Base-by-base conservation (phyloP, 2,113 vertebrate genomes). In the Nothocercus julius region DNA sequence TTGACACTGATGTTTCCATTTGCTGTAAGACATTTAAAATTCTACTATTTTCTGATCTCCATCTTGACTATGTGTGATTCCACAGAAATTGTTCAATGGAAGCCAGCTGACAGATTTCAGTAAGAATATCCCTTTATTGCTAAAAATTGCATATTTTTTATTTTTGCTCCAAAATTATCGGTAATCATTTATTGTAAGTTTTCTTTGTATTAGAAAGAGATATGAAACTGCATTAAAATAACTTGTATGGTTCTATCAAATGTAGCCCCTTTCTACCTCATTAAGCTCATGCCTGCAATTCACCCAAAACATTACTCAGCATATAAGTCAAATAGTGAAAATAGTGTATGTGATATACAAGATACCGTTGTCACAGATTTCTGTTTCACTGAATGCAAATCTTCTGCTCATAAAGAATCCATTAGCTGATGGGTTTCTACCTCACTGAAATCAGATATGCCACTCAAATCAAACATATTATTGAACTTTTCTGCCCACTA, bases 371-470 rank as follows among this genome's bases (percentile, higher is more conserved):
- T 51, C 40, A 63, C 47, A 40, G 81, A 32, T 67, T 76, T 93
- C 74, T 56, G 47, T 5, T 72, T 97, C 17, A 9, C 15, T 89
- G 45, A 76, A 40, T 38, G 59, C 56, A 87, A 40, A 85, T 80
- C 76, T 86, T 74, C 45, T 85, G 44, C 17, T 85, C 27, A 18
- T 84, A 69, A 95, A 83, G 32, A 94, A 93, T 89, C 80, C 81
- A 10, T 84, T 75, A 68, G 51, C 30, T 86, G 36, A 25, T 88
- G 89, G 40, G 53, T 91, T 90, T 83, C 62, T 82, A 30, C 42
- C 68, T 92, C 64, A 27, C 77, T 83, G 92, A 94, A 96, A 85
- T 92, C 47, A 85, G 89, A 92, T 79, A 28, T 73, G 87, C 73
- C 77, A 51, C 74, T 94, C 77, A 94, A 69, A 92, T 93, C 38